Base-by-base conservation (phyloP, 2,888 invertebrate species). In the Nowickia ferox region DNA sequence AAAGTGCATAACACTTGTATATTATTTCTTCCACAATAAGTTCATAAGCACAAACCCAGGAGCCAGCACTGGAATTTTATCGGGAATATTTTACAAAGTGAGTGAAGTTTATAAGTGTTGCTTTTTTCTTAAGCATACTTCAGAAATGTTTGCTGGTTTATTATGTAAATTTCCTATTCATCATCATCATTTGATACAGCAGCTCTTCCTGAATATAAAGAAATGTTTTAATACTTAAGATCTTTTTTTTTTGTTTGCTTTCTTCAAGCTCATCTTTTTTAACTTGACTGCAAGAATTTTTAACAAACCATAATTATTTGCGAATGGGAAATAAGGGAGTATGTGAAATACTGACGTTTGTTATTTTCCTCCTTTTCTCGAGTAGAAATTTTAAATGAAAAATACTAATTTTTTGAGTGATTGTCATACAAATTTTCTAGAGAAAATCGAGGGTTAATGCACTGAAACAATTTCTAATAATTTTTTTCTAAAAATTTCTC, bases 171-270 rank as follows among this genome's bases (percentile, higher is more conserved):
- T 71, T 42, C 10, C 69, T 44, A 57, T 55, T 74, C 51, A 61
- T 74, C 74, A 63, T 38, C 38, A 59, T 17, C 61, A 61, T 15
- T 61, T 51, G 40, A 30, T 30, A 4, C 30, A 30, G 3, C 30
- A 30, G 30, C 30, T 30, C 30, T 30, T 2, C 4, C 22, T n/a
- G 48, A 10, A 30, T 59, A 48, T n/a, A 68, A 68, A 63, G 38
- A 77, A 42, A 65, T 68, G 15, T 66, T 57, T 13, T 38, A 48
- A 40, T 44, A n/a, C 9, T 78, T 59, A 11, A 40, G 30, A 30
- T 30, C 30, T 6, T 48, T 22, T 46, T 30, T 59, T 0, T 59
- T 46, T 77, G 30, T 40, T 68, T 48, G 55, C 1, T 9, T 55
- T 55, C 0, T 11, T 13, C 15, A 38, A 6, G 11, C 40, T 42